phyloP scores from a whole-genome alignment of 1,140 invertebrate genomes.

The Coptotermes formosanus region DNA sequence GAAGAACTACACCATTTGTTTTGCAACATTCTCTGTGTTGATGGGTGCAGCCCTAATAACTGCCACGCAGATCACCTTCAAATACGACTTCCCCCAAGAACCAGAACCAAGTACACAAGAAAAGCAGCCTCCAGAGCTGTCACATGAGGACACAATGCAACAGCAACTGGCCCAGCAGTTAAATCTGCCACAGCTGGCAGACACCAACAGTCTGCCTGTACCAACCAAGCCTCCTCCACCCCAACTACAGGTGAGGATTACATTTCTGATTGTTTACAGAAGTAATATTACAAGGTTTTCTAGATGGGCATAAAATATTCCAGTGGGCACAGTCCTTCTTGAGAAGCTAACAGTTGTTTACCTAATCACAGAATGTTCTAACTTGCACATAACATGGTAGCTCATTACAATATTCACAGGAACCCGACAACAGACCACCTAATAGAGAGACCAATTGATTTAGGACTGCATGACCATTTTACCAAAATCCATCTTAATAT shows the following conservation, averaged over 20 bases:
- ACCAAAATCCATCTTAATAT: too few relatives aligned
- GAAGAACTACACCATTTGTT: constrained; percentile 98
- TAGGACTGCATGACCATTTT: too few relatives aligned
- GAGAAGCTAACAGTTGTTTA: too few relatives aligned
- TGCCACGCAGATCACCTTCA: constrained; percentile 71
- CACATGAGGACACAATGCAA: constrained; percentile 71
- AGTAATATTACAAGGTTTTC: too few relatives aligned
- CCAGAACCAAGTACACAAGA: constrained; percentile 39
- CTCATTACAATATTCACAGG: too few relatives aligned
- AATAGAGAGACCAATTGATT: too few relatives aligned
- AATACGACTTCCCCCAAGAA: constrained; percentile 51
- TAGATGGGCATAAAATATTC: too few relatives aligned
- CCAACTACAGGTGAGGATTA: not conserved
- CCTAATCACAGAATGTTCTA: too few relatives aligned
- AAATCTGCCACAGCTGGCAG: constrained; percentile 72
- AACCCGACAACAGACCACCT: too few relatives aligned
- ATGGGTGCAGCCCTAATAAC: constrained; percentile 94
- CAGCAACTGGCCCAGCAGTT: constrained; percentile 77
- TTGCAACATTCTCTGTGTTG: constrained; percentile 94
- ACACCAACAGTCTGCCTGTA: constrained; percentile 54
- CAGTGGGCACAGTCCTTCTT: too few relatives aligned
- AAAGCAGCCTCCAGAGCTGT: constrained; percentile 51
- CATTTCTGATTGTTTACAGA: too few relatives aligned
- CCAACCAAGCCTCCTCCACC: constrained; percentile 43
- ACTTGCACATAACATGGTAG: too few relatives aligned